Conservation (phyloP, 2,888 invertebrate genomes). For the Drosophila macrospina region DNA sequence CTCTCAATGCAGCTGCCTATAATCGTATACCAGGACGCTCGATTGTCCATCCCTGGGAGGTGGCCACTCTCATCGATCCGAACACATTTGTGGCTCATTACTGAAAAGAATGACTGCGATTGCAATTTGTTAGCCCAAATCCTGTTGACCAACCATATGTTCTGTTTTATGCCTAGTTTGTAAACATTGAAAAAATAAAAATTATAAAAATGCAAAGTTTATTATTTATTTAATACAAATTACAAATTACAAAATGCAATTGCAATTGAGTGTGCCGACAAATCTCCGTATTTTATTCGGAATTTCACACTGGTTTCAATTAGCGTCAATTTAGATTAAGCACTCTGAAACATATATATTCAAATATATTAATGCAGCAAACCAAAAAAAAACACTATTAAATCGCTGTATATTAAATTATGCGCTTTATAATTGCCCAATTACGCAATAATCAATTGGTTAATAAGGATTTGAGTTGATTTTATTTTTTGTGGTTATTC, state of each 20-base stretch:
- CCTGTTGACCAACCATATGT: constrained; percentile 28
- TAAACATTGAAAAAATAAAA: constrained; percentile 16
- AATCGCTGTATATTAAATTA: constrained; percentile 16
- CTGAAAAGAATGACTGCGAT: constrained; percentile 8
- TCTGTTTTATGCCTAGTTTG: constrained; percentile 40
- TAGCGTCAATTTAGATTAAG: constrained; percentile 25
- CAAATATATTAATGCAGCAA: not conserved
- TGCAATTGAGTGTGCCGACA: not conserved
- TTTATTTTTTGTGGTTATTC: constrained; percentile 22
- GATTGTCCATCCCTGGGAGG: constrained; percentile 62
- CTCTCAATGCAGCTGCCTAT: constrained; percentile 57
- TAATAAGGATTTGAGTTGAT: not conserved
- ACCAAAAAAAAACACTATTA: not conserved
- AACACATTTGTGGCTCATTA: constrained; percentile 60
- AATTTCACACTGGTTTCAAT: constrained; percentile 34
- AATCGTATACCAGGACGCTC: constrained; percentile 66
- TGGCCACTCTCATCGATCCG: constrained; percentile 64
- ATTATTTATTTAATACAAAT: constrained; percentile 1
- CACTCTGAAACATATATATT: constrained; percentile 6
- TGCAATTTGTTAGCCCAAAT: no score
- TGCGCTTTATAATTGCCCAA: constrained; percentile 23
- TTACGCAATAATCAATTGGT: constrained; percentile 30
- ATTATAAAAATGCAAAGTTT: not conserved
- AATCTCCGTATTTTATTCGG: constrained; percentile 9
- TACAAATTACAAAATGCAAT: not conserved